Evolutionary conservation across 2,888 invertebrate genomes (phyloP).

Genomic region (Malacosoma neustria): DNA sequence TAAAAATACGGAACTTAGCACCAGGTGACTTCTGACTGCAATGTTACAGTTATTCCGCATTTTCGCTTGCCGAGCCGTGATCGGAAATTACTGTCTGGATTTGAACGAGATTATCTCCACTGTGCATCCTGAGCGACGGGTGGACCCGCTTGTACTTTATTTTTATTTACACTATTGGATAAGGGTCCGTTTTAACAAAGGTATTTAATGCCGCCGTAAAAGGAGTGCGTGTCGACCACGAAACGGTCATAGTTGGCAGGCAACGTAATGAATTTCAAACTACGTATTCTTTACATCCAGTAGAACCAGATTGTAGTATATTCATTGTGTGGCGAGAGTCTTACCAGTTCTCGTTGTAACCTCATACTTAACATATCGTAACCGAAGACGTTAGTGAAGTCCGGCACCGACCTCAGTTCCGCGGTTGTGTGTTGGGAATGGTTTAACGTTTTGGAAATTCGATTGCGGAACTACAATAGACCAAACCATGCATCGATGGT

Average conservation of each 20-base stretch:
- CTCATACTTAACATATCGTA: conserved; percentile 44
- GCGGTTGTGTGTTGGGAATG: no score
- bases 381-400: conserved; percentile 27
- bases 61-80: neutral
- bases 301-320: conserved; percentile 33
- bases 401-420: no score
- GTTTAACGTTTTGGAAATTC: conserved; percentile 1
- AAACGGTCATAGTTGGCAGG: conserved; percentile 2
- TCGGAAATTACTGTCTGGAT: neutral
- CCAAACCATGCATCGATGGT: conserved; percentile 15
- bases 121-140: neutral
- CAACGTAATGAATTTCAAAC: conserved; percentile 12
- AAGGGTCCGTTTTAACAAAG: neutral
- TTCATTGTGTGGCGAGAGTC: conserved; percentile 32
- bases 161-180: neutral
- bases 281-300: conserved; percentile 39
- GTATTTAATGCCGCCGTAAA: neutral
- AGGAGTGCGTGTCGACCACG: neutral
- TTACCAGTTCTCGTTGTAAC: conserved; percentile 42
- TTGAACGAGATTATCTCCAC: neutral
- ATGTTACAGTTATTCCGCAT: neutral
- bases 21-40: no score
- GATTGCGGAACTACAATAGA: conserved; percentile 26
- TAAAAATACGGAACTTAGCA: no score
- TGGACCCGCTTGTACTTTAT: neutral